These are phyloP conservation scores for Syncerus caffer DNA, from an alignment of 2,797 vertebrate species.

Conservation along the genomic window DNA sequence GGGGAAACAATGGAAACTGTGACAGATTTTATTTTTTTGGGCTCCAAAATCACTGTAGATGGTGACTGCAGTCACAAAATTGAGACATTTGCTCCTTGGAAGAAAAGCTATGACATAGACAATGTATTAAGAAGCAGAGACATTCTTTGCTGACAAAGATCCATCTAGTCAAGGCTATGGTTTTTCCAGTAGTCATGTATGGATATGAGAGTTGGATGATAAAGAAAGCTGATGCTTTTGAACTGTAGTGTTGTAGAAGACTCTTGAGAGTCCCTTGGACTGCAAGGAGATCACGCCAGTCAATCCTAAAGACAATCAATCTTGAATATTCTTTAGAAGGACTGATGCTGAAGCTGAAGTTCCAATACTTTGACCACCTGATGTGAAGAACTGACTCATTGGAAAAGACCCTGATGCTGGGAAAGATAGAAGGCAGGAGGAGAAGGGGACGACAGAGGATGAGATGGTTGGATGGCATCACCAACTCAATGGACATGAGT, in stretches of 20 bases:
- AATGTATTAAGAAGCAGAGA: neutral
- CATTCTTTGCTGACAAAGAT: neutral
- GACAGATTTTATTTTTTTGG: neutral
- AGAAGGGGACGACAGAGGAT: neutral
- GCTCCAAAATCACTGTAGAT: neutral
- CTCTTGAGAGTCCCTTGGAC: neutral
- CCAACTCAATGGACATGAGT: neutral
- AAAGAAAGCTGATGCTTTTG: neutral
- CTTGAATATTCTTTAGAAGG: neutral
- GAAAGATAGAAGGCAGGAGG: neutral
- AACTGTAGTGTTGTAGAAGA: neutral
- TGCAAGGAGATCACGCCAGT: neutral
- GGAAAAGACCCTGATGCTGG: neutral
- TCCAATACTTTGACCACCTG: neutral
- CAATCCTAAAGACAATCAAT: neutral
- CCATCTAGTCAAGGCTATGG: neutral
- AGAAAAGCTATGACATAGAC: neutral
- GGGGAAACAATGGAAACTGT: neutral
- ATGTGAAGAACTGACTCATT: neutral
- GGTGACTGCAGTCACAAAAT: fast-evolving
- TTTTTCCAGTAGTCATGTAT: neutral
- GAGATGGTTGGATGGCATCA: neutral
- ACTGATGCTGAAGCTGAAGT: neutral
- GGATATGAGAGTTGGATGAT: neutral
- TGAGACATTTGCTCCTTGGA: neutral